Evolutionary conservation across 2,113 vertebrate species (phyloP).

Genomic region (Notothenia coriiceps): DNA sequence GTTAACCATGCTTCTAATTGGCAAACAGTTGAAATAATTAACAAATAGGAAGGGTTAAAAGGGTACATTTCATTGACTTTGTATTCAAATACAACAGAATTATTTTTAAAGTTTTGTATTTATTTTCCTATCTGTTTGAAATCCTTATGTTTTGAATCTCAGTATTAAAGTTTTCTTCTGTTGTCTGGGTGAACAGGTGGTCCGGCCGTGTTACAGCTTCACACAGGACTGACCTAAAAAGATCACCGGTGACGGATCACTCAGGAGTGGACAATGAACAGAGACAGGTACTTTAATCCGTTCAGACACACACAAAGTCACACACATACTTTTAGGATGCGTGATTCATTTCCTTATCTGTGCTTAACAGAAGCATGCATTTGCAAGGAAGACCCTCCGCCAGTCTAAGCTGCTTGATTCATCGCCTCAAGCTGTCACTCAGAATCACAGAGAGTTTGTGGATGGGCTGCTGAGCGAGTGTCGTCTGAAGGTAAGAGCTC

Average conservation of each 20-base stretch:
- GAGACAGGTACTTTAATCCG: constrained; percentile 85
- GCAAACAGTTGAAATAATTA: not conserved
- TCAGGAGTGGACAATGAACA: constrained; percentile 88
- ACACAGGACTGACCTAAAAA: constrained; percentile 88
- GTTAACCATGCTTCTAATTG: not conserved
- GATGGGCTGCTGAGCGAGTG: constrained; percentile 96
- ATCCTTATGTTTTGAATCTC: too few relatives aligned
- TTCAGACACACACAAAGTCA: not conserved
- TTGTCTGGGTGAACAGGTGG: constrained; percentile 86
- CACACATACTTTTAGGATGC: not conserved
- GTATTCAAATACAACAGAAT: too few relatives aligned
- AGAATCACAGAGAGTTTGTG: constrained; percentile 96
- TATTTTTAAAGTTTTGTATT: too few relatives aligned
- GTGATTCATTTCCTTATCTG: constrained; percentile 1
- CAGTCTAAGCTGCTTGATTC: constrained; percentile 95
- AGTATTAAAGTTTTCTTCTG: not conserved
- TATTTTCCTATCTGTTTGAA: too few relatives aligned
- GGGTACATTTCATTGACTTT: too few relatives aligned
- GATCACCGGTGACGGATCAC: constrained; percentile 83
- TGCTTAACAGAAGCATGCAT: constrained; percentile 90
- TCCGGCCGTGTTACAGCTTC: constrained; percentile 88
- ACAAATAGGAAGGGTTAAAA: not conserved
- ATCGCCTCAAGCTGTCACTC: constrained; percentile 92
- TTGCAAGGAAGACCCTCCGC: constrained; percentile 90
- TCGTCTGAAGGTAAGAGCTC: constrained; percentile 91